A percentile compares a stretch with the other conserved stretches of the same genome.
These are phyloP conservation scores for Drosophila bocki DNA, from an alignment of 1,140 invertebrate species.

Conservation along the genomic window DNA sequence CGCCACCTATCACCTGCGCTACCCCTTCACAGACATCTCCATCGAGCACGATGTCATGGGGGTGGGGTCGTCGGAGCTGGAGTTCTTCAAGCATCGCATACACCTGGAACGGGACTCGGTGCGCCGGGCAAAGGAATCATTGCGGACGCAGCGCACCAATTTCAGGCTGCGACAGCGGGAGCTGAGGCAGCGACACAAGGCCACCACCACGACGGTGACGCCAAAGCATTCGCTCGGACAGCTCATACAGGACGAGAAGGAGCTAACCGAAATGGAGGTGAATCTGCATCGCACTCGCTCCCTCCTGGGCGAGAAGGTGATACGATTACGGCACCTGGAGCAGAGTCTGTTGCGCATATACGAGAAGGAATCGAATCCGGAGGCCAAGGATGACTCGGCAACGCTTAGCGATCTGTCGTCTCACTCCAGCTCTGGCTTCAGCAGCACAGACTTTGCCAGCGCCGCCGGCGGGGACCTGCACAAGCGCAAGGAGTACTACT, in stretches of 20 bases:
- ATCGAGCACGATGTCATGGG: constrained; percentile 68
- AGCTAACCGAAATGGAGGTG: constrained; percentile 92
- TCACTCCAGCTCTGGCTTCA: constrained; percentile 89
- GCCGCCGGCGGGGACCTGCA: constrained; percentile 87
- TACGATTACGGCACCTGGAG: constrained; percentile 90
- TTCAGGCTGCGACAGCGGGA: constrained; percentile 77
- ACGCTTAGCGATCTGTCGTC: constrained; percentile 89
- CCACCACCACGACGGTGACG: constrained; percentile 66
- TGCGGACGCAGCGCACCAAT: constrained; percentile 85
- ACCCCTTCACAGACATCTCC: constrained; percentile 90
- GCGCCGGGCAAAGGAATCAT: constrained; percentile 89
- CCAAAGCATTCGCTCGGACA: constrained; percentile 87
- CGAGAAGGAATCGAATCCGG: constrained; percentile 77
- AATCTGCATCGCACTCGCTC: constrained; percentile 91
- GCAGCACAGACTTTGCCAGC: constrained; percentile 89
- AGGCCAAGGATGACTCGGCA: constrained; percentile 86
- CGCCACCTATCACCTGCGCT: constrained; percentile 90
- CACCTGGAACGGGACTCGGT: constrained; percentile 92
- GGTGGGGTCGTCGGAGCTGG: constrained; percentile 88
- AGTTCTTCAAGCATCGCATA: constrained; percentile 92
- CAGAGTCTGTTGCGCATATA: constrained; percentile 89
- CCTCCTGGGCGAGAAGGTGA: constrained; percentile 92
- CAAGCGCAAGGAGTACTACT: constrained; percentile 74
- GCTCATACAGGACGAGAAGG: constrained; percentile 90
- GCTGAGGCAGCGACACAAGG: constrained; percentile 77